phyloP scores from a whole-genome alignment of 1,140 invertebrate species.

The Ruditapes philippinarum region DNA sequence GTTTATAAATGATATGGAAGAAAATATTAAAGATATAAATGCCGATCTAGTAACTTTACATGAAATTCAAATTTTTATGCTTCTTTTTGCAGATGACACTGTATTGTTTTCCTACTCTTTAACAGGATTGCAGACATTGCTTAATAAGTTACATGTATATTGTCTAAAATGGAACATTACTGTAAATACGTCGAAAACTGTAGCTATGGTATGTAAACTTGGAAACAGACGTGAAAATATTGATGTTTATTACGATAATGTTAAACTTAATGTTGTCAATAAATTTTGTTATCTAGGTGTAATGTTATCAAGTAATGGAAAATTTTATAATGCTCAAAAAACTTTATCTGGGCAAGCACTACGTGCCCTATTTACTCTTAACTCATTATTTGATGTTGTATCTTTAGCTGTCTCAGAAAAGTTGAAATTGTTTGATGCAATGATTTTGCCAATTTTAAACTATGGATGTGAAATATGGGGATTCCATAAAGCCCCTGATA shows the following conservation, averaged over 20 bases:
- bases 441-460: not conserved
- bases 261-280: not conserved
- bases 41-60: not conserved
- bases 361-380: no score
- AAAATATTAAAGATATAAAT: not conserved
- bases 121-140: not conserved
- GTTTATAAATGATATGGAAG: no score
- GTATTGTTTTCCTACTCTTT: not conserved
- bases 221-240: no score
- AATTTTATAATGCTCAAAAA: not conserved
- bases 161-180: constrained; percentile 4
- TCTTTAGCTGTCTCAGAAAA: not conserved
- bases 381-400: not conserved
- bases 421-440: not conserved
- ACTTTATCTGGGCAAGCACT: not conserved
- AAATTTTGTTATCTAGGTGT: not conserved
- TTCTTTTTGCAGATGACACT: not conserved
- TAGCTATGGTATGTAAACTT: constrained; percentile 1
- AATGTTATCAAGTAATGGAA: not conserved
- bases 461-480: constrained; percentile 4
- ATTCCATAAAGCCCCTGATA: constrained; percentile 1
- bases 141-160: not conserved
- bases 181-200: not conserved
- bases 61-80: not conserved
- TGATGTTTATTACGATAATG: no score